A percentile compares a stretch with the other conserved stretches of the same genome.
These are phyloP conservation scores for Paracentrotus lividus DNA, from an alignment of 53 echinoderm and acorn worm species.

Conservation along the genomic window DNA sequence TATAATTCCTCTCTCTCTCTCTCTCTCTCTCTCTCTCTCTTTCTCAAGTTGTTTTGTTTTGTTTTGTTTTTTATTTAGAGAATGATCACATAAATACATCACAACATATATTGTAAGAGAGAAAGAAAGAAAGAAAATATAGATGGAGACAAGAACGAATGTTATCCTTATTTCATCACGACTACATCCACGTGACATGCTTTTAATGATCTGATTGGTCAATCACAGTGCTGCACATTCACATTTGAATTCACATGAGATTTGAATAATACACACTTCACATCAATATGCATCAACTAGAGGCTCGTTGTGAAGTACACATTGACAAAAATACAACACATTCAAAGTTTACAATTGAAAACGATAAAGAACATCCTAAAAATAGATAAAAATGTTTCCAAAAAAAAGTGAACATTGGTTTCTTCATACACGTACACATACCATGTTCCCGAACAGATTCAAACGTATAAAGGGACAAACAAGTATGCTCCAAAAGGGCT, in stretches of 20 bases:
- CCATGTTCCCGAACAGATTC: conserved; percentile 26
- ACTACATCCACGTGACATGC: conserved; percentile 61
- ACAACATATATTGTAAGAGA: no score
- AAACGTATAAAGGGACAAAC: neutral
- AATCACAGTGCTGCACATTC: conserved; percentile 50
- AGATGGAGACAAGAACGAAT: neutral
- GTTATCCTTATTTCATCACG: conserved; percentile 43
- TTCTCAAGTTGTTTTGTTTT: neutral
- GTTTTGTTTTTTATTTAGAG: no score
- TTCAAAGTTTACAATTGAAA: conserved; percentile 28
- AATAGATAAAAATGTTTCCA: conserved; percentile 17
- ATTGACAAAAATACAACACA: neutral
- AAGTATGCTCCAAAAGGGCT: neutral
- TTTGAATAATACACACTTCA: neutral
- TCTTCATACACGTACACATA: conserved; percentile 1
- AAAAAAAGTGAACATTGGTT: conserved; percentile 6
- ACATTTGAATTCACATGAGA: neutral
- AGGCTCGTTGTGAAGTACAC: conserved; percentile 45
- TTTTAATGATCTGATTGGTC: conserved; percentile 61
- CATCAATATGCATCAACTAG: conserved; percentile 50
- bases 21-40: neutral
- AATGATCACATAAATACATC: neutral
- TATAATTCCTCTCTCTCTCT: neutral
- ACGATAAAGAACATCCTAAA: neutral
- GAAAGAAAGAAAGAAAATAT: neutral